Evolutionary conservation across 2,113 vertebrate species (phyloP).

Genomic region (Nesoenas mayeri): DNA sequence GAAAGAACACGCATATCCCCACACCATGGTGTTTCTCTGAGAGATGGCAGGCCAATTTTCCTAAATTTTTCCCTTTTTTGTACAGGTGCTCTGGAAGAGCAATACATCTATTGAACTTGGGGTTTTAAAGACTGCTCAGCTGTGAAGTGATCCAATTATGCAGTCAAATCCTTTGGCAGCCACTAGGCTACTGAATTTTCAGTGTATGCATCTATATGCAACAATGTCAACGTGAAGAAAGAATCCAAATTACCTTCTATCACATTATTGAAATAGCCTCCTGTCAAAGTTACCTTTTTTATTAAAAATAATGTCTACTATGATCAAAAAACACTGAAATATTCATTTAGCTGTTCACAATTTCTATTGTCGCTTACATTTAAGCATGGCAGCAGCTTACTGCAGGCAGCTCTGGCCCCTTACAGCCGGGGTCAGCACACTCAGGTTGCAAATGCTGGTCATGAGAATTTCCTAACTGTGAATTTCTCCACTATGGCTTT

Average conservation of each 20-base stretch:
- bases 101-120: neutral
- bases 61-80: neutral
- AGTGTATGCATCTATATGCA: neutral
- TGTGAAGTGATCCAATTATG: neutral
- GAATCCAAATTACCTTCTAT: neutral
- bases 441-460: neutral
- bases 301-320: neutral
- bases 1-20: neutral
- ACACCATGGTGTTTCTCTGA: neutral
- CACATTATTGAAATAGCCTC: neutral
- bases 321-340: neutral
- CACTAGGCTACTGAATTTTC: neutral
- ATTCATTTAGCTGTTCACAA: neutral
- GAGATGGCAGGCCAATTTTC: neutral
- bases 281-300: neutral
- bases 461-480: fast-evolving
- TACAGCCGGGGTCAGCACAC: neutral
- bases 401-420: neutral
- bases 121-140: neutral
- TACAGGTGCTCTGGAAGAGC: neutral
- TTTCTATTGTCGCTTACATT: neutral
- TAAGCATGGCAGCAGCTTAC: neutral
- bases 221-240: neutral
- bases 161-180: neutral
- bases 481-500: neutral